Evolutionary conservation across 2,797 vertebrate genomes (phyloP).

Genomic region (Peromyscus attwateri): DNA sequence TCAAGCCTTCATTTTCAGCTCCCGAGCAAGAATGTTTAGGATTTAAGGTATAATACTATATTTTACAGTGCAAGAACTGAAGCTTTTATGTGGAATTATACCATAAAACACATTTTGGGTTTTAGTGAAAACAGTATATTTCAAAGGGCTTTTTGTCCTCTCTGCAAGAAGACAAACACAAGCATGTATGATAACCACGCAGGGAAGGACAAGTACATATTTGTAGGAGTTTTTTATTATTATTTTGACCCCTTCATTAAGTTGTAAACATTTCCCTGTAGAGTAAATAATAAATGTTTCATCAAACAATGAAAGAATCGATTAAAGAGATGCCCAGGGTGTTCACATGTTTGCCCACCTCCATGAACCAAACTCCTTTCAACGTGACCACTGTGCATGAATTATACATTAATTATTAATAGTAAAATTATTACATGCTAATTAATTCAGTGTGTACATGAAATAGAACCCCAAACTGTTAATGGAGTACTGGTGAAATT

Average conservation of each 20-base stretch:
- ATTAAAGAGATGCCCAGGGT: neutral
- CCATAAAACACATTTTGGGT: constrained; percentile 63
- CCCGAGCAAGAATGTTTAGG: constrained; percentile 78
- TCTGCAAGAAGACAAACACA: constrained; percentile 56
- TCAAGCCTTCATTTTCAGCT: constrained; percentile 79
- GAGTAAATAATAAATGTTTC: constrained; percentile 44
- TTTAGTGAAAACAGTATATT: constrained; percentile 67
- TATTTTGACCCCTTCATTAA: constrained; percentile 44
- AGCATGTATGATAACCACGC: neutral
- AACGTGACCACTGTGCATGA: neutral
- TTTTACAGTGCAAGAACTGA: constrained; percentile 76
- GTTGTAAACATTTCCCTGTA: neutral
- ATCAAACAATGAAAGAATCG: constrained; percentile 64
- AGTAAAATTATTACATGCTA: constrained; percentile 65
- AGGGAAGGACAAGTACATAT: neutral
- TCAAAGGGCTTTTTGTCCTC: constrained; percentile 66
- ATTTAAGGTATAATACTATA: constrained; percentile 75
- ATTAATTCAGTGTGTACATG: constrained; percentile 40
- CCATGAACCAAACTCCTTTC: neutral
- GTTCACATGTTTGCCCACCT: constrained; percentile 27
- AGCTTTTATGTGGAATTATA: constrained; percentile 77
- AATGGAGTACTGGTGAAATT: neutral
- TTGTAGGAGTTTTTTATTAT: neutral
- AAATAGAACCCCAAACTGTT: constrained; percentile 38
- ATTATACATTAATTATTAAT: constrained; percentile 45